These are phyloP conservation scores for Takifugu flavidus DNA, from an alignment of 2,113 vertebrate genomes.

Conservation along the genomic window DNA sequence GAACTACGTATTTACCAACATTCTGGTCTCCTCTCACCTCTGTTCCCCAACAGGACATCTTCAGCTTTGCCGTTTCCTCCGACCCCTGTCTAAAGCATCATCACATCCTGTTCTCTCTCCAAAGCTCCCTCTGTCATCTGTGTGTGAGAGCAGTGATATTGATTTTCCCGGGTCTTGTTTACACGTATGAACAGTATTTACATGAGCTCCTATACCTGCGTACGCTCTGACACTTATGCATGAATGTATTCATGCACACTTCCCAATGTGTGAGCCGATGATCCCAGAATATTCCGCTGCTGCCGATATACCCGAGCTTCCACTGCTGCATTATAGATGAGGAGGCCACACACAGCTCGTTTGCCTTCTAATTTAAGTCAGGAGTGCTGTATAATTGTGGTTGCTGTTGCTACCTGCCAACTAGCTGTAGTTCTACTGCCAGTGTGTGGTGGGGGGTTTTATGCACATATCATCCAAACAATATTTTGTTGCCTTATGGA, in stretches of 20 bases:
- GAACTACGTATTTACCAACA: slow-evolving; percentile 5
- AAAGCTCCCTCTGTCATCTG: slow-evolving; percentile 37
- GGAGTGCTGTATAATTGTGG: no score
- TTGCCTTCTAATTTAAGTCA: slow-evolving; percentile 56
- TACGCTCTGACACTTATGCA: slow-evolving; percentile 8
- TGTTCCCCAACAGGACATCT: slow-evolving; percentile 7
- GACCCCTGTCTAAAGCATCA: slow-evolving; percentile 60
- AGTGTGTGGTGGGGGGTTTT: no score
- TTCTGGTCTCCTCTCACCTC: slow-evolving; percentile 8
- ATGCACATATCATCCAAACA: no score
- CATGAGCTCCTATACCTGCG: not conserved
- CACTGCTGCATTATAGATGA: slow-evolving; percentile 65
- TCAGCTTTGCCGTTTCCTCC: slow-evolving; percentile 50
- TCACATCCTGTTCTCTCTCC: slow-evolving; percentile 58
- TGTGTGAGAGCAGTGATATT: slow-evolving; percentile 31
- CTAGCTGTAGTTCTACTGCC: no score
- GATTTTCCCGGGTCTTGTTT: slow-evolving; percentile 12
- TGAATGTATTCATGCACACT: slow-evolving; percentile 10
- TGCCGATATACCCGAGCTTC: slow-evolving; percentile 43
- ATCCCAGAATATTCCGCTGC: slow-evolving; percentile 35
- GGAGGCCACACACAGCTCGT: slow-evolving; percentile 52
- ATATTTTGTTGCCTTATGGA: not conserved
- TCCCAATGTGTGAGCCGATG: slow-evolving; percentile 15
- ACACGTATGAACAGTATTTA: not conserved
- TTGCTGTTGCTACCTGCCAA: no score